Evolutionary conservation across 2,888 invertebrate genomes (phyloP), one percentile per base, ranked within the genome.

Genomic region (Cremastinae sp.): DNA sequence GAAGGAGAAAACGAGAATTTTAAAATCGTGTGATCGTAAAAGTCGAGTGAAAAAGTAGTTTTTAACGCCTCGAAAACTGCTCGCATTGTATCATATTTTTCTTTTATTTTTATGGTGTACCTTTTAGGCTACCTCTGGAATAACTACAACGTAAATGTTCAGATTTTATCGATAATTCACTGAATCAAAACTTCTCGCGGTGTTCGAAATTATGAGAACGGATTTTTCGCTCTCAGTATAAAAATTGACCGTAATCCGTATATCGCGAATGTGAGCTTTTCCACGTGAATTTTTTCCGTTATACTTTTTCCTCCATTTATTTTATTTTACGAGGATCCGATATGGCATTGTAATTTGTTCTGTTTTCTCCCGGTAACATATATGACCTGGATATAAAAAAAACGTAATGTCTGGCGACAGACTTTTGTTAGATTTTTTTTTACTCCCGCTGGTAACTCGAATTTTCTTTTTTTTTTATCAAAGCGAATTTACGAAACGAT

Each of bases 11-110:
- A 36, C 20, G 59, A 53, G 54, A 51, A 20, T 51, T 61, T 74
- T 58, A 62, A 78, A 76, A 66, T 54, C 38, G 54, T 53, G 47
- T 65, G 71, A 74, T 70, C 68, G 73, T 78, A 70, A 73, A 69
- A 61, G 53, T 54, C 49, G 38, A 66, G 16, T 18, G 54, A 69
- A 45, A 47, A 56, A 49, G 28, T n/a, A 49, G 58, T 41, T 62
- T 59, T 28, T 20, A 62, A 47, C 22, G 54, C 20, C 54, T 71
- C 34, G 22, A 38, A 61, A 70, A 61, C 18, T 53, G 12, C 51
- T 7, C 3, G 14, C 18, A 16, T 4, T n/a, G 18, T 49, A 34
- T 8, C 3, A n/a, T 12, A 62, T 22, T 47, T 28, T 61, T 12
- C 38, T 18, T 9, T 64, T 38, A 38, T 34, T 49, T 62, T 38